Conservation (phyloP, 2,797 vertebrate genomes). For the Galagoides demidoff region DNA sequence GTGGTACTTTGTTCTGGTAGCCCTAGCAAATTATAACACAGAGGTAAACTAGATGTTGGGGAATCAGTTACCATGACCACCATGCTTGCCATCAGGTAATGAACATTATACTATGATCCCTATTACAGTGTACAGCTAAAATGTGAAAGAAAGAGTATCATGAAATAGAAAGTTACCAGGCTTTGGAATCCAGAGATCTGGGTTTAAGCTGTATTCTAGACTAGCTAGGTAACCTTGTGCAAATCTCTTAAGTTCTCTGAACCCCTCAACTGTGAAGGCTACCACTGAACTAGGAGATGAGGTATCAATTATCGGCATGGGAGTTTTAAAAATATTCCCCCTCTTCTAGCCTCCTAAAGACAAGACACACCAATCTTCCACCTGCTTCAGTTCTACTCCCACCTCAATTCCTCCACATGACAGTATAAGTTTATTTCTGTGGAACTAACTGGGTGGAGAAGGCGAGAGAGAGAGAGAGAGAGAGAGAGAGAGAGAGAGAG, state of each 20-base stretch:
- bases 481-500: no score
- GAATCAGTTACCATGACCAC: neutral
- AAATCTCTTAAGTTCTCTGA: neutral
- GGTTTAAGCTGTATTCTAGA: neutral
- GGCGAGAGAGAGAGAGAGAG: no score
- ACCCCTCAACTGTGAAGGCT: neutral
- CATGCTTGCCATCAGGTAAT: neutral
- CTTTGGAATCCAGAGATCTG: neutral
- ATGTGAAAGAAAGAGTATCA: neutral
- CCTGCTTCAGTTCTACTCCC: neutral
- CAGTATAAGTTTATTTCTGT: neutral
- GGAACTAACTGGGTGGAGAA: neutral
- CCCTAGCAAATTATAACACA: neutral
- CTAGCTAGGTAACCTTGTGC: neutral
- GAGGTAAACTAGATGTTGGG: neutral
- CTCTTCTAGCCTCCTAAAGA: neutral
- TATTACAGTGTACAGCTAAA: neutral
- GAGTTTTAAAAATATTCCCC: neutral
- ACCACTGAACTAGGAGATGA: neutral
- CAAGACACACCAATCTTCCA: neutral
- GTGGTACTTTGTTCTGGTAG: neutral
- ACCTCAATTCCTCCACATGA: neutral
- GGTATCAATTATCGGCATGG: neutral
- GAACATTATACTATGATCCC: neutral
- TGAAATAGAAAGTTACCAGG: neutral